phyloP scores from a whole-genome alignment of 1,140 invertebrate genomes.

The Drosophila rufa region DNA sequence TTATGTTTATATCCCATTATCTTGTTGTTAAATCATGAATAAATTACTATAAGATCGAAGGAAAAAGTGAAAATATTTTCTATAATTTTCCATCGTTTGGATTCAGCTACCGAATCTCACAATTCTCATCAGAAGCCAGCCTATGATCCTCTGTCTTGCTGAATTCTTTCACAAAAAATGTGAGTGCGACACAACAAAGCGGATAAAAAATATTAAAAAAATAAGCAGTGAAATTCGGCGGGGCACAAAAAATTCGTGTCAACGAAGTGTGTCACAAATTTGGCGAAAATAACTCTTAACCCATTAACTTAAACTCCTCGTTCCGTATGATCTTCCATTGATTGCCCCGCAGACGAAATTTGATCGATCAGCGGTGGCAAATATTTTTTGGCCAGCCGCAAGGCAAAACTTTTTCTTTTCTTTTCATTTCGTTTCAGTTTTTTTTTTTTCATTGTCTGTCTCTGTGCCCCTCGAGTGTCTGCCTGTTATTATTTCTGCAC shows the following conservation, averaged over 20 bases:
- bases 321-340: constrained; percentile 52
- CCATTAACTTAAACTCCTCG: constrained; percentile 55
- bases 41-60: not conserved
- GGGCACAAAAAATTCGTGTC: constrained; percentile 52
- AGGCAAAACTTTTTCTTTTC: constrained; percentile 51
- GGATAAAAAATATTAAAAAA: constrained; percentile 4
- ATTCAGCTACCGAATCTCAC: not conserved
- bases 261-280: constrained; percentile 69
- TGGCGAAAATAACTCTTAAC: constrained; percentile 71
- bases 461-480: not conserved
- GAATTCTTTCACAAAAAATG: constrained; percentile 13
- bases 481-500: constrained; percentile 43
- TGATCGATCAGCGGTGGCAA: constrained; percentile 71
- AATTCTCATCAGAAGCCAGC: not conserved
- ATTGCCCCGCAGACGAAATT: constrained; percentile 61
- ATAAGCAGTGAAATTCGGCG: constrained; percentile 29
- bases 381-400: constrained; percentile 63
- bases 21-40: not conserved
- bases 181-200: constrained; percentile 21
- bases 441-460: constrained; percentile 21
- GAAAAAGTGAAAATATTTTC: not conserved
- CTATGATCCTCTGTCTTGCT: not conserved
- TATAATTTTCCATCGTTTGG: not conserved
- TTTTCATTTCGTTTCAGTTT: constrained; percentile 16
- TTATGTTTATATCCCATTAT: no score